These are phyloP conservation scores for Holcopasites calliopsidis DNA, from an alignment of 1,140 invertebrate species.

Conservation along the genomic window DNA sequence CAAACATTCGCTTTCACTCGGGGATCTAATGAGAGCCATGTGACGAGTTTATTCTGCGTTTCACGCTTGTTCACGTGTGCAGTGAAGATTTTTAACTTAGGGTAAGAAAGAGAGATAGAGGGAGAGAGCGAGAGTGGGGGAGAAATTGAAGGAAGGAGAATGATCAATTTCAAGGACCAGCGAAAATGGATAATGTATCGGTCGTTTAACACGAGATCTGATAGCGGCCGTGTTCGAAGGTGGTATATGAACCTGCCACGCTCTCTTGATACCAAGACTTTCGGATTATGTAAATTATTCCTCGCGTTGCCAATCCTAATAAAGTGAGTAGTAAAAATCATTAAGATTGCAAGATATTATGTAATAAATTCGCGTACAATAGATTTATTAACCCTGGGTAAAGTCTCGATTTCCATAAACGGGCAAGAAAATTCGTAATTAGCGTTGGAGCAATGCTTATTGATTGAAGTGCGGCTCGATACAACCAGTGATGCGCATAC, in stretches of 20 bases:
- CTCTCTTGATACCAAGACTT: constrained; percentile 33
- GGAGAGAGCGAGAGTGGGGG: not conserved
- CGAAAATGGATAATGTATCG: constrained; percentile 48
- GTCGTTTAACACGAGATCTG: constrained; percentile 45
- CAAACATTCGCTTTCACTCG: constrained; percentile 31
- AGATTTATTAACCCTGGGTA: not conserved
- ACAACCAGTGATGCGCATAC: constrained; percentile 7
- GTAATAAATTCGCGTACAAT: not conserved
- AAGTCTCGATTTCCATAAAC: too few species aligned
- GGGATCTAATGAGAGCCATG: constrained; percentile 26
- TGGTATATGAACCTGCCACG: constrained; percentile 53
- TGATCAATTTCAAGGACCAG: constrained; percentile 48
- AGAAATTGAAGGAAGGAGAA: constrained; percentile 40
- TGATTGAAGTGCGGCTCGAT: too few species aligned
- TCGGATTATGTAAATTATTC: constrained; percentile 44
- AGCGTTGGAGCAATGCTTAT: too few species aligned
- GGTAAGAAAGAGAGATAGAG: too few species aligned
- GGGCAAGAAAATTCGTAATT: too few species aligned
- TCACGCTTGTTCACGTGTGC: constrained; percentile 2
- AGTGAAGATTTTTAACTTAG: not conserved
- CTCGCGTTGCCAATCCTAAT: constrained; percentile 3
- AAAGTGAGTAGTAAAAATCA: not conserved
- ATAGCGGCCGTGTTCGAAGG: constrained; percentile 35
- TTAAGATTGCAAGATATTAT: too few species aligned
- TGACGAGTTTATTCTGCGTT: constrained; percentile 42